These are phyloP conservation scores for Mesorhabditis sp. DNA, from an alignment of 2,888 invertebrate genomes.

Conservation along the genomic window DNA sequence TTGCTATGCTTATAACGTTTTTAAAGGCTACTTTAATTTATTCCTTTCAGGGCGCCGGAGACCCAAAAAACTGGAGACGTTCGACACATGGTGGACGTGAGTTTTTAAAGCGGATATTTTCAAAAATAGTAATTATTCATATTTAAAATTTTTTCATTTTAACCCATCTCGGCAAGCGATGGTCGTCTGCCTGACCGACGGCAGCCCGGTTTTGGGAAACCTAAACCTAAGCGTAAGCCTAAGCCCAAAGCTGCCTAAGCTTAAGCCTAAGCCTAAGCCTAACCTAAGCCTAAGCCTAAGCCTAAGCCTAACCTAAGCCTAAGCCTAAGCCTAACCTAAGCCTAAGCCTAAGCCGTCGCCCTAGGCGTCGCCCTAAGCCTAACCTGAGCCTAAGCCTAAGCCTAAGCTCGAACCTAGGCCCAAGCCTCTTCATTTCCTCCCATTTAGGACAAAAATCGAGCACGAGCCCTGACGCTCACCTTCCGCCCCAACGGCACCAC, in stretches of 20 bases:
- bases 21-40: neutral
- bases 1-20: neutral
- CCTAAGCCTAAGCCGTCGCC: too few species aligned
- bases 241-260: too few species aligned
- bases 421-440: neutral
- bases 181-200: constrained; percentile 85
- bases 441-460: constrained; percentile 76
- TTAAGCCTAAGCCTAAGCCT: too few species aligned
- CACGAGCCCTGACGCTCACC: constrained; percentile 64
- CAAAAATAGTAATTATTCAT: neutral
- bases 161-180: constrained; percentile 78
- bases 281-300: too few species aligned
- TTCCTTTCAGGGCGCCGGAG: constrained; percentile 1
- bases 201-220: constrained; percentile 94
- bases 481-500: constrained; percentile 65
- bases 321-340: too few species aligned
- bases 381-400: neutral
- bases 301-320: too few species aligned
- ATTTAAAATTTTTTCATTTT: neutral
- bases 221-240: too few species aligned
- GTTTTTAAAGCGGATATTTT: neutral
- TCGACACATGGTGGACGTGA: neutral
- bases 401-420: neutral
- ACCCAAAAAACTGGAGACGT: neutral
- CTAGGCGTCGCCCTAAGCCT: too few species aligned